These are phyloP conservation scores for Acromyrmex echinatior DNA, from an alignment of 1,140 invertebrate species.

Conservation along the genomic window DNA sequence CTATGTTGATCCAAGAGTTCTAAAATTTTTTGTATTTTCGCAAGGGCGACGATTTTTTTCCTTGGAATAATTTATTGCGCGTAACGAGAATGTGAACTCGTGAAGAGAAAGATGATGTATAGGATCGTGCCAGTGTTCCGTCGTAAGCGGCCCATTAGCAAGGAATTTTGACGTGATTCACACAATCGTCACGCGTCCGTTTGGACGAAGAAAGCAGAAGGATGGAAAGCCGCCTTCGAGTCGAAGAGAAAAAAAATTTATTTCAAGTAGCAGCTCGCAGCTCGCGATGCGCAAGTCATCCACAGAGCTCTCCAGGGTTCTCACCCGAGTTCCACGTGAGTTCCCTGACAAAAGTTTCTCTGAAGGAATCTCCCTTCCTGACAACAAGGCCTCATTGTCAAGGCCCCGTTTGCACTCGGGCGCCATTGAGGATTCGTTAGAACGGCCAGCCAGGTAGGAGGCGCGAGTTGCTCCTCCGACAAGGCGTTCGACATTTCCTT, in stretches of 20 bases:
- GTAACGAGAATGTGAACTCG: conserved; percentile 61
- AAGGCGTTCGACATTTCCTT: conserved; percentile 67
- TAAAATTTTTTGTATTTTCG: neutral
- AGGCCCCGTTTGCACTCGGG: conserved; percentile 66
- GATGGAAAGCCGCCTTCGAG: conserved; percentile 63
- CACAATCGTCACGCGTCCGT: conserved; percentile 70
- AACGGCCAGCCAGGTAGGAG: conserved; percentile 71
- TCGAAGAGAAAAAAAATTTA: conserved; percentile 75
- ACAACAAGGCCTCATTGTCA: conserved; percentile 81
- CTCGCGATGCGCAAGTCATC: conserved; percentile 82
- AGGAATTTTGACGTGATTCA: conserved; percentile 80
- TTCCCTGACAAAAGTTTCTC: conserved; percentile 78
- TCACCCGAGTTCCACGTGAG: conserved; percentile 74
- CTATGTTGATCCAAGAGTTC: neutral
- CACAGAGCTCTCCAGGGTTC: conserved; percentile 75
- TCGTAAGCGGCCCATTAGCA: conserved; percentile 80
- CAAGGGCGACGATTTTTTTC: neutral
- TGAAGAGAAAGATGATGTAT: conserved; percentile 64
- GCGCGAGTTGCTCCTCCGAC: conserved; percentile 58
- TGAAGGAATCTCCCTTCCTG: conserved; percentile 78
- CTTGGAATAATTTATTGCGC: conserved; percentile 59
- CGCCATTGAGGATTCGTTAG: conserved; percentile 77
- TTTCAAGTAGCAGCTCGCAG: conserved; percentile 80
- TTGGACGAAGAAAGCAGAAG: conserved; percentile 49
- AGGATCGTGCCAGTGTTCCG: conserved; percentile 42